Conservation (phyloP, 2,888 invertebrate species). For the Scaptomyza reducta region DNA sequence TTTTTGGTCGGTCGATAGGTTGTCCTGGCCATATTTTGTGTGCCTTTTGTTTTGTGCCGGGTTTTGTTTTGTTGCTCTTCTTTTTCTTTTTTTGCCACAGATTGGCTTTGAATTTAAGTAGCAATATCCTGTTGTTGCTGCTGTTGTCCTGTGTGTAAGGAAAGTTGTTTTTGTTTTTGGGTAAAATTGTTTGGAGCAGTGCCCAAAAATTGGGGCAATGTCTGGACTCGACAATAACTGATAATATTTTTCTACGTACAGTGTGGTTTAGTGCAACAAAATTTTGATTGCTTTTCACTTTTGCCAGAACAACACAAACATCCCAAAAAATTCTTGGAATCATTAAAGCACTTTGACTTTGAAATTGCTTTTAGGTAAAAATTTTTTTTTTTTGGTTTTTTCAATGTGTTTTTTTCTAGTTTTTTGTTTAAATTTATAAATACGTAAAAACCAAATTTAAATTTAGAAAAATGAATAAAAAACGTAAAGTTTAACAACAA, state of each 20-base stretch:
- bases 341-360: background rate
- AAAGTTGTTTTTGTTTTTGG: conserved; percentile 35
- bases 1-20: conserved; percentile 21
- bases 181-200: conserved; percentile 21
- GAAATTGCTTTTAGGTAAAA: background rate
- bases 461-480: too few species aligned
- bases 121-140: conserved; percentile 67
- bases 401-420: background rate
- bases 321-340: background rate
- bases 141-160: conserved; percentile 36
- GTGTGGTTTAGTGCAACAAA: conserved; percentile 2
- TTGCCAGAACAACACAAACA: background rate
- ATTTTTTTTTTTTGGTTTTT: background rate
- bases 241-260: conserved; percentile 22
- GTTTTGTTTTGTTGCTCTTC: conserved; percentile 38
- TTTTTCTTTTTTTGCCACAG: conserved; percentile 51
- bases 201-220: conserved; percentile 8
- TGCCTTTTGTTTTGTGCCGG: conserved; percentile 63
- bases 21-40: conserved; percentile 63
- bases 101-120: conserved; percentile 78
- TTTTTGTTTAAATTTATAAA: background rate
- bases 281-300: conserved; percentile 20
- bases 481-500: too few species aligned
- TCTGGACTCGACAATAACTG: conserved; percentile 19
- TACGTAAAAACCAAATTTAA: too few species aligned